Conservation (phyloP, 2,113 vertebrate genomes). For the Cottus gobio region DNA sequence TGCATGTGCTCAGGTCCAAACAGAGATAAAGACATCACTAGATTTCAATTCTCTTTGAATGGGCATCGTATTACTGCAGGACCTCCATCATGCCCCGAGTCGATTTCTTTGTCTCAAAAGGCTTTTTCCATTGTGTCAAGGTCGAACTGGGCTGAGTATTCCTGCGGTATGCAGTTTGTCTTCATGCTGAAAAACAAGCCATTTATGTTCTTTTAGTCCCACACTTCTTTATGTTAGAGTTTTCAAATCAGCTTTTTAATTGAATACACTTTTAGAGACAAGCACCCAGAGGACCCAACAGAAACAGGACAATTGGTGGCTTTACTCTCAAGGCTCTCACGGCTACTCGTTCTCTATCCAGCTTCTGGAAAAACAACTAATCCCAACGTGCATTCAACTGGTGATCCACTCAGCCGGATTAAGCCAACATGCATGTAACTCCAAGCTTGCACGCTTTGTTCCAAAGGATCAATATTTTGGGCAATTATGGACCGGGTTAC, state of each 20-base stretch:
- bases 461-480: constrained; percentile 68
- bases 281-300: constrained; percentile 38
- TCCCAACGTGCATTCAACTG: constrained; percentile 55
- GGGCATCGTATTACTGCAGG: constrained; percentile 62
- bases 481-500: constrained; percentile 60
- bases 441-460: constrained; percentile 48
- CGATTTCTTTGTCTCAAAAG: constrained; percentile 57
- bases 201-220: constrained; percentile 31
- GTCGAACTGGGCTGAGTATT: constrained; percentile 23
- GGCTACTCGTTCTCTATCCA: constrained; percentile 18
- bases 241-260: constrained; percentile 47
- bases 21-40: constrained; percentile 50
- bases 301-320: constrained; percentile 54
- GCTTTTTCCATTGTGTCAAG: constrained; percentile 34
- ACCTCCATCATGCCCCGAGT: constrained; percentile 56
- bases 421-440: constrained; percentile 47
- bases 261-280: constrained; percentile 27
- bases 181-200: constrained; percentile 11
- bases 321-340: constrained; percentile 43
- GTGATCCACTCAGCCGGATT: constrained; percentile 68
- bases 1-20: constrained; percentile 32
- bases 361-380: constrained; percentile 46
- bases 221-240: constrained; percentile 21
- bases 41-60: constrained; percentile 55
- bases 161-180: constrained; percentile 5